Conservation (phyloP, 2,113 vertebrate species). For the Equus przewalskii region DNA sequence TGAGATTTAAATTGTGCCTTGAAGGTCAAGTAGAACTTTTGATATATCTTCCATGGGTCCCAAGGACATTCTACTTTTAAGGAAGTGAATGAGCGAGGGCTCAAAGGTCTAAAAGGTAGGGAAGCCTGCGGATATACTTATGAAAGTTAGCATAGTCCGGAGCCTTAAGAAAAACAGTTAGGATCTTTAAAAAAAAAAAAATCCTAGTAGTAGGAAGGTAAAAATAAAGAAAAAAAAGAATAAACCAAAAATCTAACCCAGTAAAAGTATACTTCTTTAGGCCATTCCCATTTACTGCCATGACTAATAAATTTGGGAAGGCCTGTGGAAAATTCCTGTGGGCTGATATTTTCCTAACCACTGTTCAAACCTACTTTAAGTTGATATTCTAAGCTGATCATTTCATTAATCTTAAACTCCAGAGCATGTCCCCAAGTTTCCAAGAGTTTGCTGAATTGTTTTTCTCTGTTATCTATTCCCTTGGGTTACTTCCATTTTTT, state of each 20-base stretch:
- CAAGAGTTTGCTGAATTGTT: conserved; percentile 40
- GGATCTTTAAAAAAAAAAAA: conserved; percentile 22
- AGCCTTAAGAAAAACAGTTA: conserved; percentile 57
- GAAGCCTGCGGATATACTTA: conserved; percentile 4
- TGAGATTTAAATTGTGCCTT: conserved; percentile 55
- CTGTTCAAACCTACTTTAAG: conserved; percentile 48
- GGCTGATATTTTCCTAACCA: conserved; percentile 69
- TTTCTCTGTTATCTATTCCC: conserved; percentile 54
- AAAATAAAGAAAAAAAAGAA: neutral
- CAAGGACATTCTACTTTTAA: conserved; percentile 57
- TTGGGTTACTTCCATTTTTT: neutral
- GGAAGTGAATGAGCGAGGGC: neutral
- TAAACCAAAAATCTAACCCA: conserved; percentile 40
- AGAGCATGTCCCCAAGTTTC: conserved; percentile 23
- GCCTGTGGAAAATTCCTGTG: conserved; percentile 77
- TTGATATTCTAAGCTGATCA: conserved; percentile 61
- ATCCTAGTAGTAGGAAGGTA: neutral
- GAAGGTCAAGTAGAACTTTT: conserved; percentile 31
- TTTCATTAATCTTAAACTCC: conserved; percentile 70
- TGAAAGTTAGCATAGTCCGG: neutral
- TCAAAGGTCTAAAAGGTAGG: neutral
- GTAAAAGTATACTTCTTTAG: conserved; percentile 66
- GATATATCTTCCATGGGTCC: neutral
- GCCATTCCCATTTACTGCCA: conserved; percentile 57
- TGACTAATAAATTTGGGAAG: conserved; percentile 75